Evolutionary conservation across 1,140 invertebrate genomes (phyloP), one percentile per base, ranked within the genome.

Genomic region (Leptoteleia sp.): DNA sequence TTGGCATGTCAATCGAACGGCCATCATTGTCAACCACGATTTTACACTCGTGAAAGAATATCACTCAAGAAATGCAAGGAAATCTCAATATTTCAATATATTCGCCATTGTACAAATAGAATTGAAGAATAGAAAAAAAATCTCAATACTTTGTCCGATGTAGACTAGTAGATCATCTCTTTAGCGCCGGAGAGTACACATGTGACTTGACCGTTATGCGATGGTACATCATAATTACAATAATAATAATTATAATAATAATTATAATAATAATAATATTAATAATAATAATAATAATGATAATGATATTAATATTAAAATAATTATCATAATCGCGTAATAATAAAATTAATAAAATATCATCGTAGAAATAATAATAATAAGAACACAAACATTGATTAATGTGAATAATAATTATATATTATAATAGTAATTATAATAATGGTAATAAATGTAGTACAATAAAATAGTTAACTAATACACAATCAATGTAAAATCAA

Each of bases 151-250:
- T 87, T 84, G 83, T 86, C 85, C 81, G 75, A 83, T 88, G 84
- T 85, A 88, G 86, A 89, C 86, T 88, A 88, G 86, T 88, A 83
- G 82, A 85, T 84, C 77, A 83, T 68, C 73, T 83, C 81, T 85
- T 83, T 76, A 84, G 80, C 82, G 85, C 67, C 82, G 76, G 76
- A 64, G 76, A 65, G 70, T 83, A 72, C 75, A 84, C 50, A 47
- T 77, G 77, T 80, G 79, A 81, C 81, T 81, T 81, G 79, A 81
- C 80, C 71, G 61, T n/a, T 81, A 80, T 79, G 79, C 62, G 68
- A 83, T 62, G 65, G 64, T 79, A 78, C 72, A 76, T 35, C 43
- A 71, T 54, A 61, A 79, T 71, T 50, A 79, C 25, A n/a, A n/a
- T n/a, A n/a, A n/a, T n/a, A n/a, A n/a, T n/a, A n/a, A n/a, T n/a